A percentile compares a stretch with the other conserved stretches of the same genome.
Evolutionary conservation across 2,888 invertebrate genomes (phyloP).

Genomic region (Tetramorium bicarinatum): DNA sequence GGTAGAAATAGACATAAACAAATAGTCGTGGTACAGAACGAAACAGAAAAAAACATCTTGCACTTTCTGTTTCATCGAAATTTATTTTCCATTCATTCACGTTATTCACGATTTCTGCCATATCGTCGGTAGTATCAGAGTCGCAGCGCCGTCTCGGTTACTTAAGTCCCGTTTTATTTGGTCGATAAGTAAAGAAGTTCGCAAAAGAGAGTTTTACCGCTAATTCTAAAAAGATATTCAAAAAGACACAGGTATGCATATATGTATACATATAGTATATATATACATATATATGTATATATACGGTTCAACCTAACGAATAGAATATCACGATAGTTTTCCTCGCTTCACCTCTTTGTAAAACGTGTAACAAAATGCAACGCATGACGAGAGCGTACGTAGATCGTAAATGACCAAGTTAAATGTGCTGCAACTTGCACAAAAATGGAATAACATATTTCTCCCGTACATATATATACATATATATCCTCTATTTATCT

Average conservation of each 20-base stretch:
- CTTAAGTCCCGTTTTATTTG: constrained; percentile 47
- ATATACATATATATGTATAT: constrained; percentile 33
- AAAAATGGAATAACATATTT: constrained; percentile 67
- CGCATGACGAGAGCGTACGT: constrained; percentile 22
- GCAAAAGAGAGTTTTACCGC: constrained; percentile 1
- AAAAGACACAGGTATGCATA: constrained; percentile 37
- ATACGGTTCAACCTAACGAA: constrained; percentile 1
- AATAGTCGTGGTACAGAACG: neutral
- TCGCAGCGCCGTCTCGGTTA: constrained; percentile 24
- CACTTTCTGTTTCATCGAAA: constrained; percentile 31
- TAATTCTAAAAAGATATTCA: constrained; percentile 51
- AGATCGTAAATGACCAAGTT: constrained; percentile 22
- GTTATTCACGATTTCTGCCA: constrained; percentile 16
- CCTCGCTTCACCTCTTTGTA: constrained; percentile 13
- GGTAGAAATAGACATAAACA: neutral
- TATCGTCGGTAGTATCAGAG: constrained; percentile 22
- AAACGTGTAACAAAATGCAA: constrained; percentile 53
- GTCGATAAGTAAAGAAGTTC: constrained; percentile 45
- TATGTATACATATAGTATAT: neutral
- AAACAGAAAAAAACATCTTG: constrained; percentile 7
- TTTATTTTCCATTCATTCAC: constrained; percentile 46
- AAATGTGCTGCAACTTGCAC: constrained; percentile 23
- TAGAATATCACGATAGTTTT: constrained; percentile 20
- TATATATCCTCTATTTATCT: constrained; percentile 77
- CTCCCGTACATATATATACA: constrained; percentile 27